A percentile compares a stretch with the other conserved stretches of the same genome.
Evolutionary conservation across 2,113 vertebrate genomes (phyloP).

Genomic region (Alethe castanea): DNA sequence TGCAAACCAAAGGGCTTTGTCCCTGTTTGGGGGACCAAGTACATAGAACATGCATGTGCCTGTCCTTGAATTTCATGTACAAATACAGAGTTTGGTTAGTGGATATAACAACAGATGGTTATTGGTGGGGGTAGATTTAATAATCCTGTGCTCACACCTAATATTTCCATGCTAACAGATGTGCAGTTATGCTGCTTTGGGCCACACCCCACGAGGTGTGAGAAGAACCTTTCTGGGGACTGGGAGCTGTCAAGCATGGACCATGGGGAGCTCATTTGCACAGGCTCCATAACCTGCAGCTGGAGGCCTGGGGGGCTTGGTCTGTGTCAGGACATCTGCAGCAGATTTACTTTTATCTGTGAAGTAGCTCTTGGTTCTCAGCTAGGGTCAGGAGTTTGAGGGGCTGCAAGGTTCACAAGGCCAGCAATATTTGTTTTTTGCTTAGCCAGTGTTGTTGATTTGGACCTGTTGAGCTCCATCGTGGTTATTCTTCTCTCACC

Average conservation of each 20-base stretch:
- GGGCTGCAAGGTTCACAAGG: neutral
- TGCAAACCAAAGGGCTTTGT: neutral
- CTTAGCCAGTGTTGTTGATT: neutral
- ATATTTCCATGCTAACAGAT: slow-evolving; percentile 5
- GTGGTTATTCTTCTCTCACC: neutral
- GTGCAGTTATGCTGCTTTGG: neutral
- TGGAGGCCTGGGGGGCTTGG: neutral
- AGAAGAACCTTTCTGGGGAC: neutral
- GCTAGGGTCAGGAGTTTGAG: neutral
- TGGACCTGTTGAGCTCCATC: neutral
- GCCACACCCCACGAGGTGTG: neutral
- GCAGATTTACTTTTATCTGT: neutral
- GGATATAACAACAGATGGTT: neutral
- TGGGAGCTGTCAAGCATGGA: neutral
- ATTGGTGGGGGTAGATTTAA: neutral
- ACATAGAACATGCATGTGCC: neutral
- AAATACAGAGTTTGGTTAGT: neutral
- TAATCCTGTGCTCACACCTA: neutral
- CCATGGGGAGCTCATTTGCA: neutral
- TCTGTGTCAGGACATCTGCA: neutral
- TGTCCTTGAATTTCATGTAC: neutral
- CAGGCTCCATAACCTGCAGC: neutral
- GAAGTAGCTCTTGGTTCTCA: neutral
- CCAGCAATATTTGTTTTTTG: neutral
- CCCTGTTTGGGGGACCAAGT: neutral